Evolutionary conservation across 2,113 vertebrate genomes (phyloP).

Genomic region (Monopterus albus): DNA sequence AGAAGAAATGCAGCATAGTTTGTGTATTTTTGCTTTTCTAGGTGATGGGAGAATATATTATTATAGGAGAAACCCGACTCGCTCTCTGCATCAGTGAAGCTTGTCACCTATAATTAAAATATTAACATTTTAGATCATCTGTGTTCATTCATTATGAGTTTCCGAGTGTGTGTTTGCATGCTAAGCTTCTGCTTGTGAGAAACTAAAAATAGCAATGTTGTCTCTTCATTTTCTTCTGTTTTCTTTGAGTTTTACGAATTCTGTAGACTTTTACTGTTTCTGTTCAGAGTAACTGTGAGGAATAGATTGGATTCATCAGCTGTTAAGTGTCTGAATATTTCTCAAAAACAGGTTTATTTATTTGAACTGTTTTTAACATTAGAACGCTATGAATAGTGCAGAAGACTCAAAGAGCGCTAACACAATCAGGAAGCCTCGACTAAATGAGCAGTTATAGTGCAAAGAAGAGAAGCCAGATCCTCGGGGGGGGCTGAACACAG

Average conservation of each 20-base stretch:
- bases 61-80: conserved; percentile 1
- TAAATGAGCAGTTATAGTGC: too few relatives aligned
- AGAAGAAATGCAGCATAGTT: not conserved
- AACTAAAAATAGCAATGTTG: not conserved
- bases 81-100: not conserved
- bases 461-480: too few relatives aligned
- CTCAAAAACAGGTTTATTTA: too few relatives aligned
- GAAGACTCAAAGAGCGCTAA: too few relatives aligned
- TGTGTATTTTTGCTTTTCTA: not conserved
- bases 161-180: not conserved
- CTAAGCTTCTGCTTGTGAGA: not conserved
- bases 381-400: too few relatives aligned
- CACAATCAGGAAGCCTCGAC: too few relatives aligned
- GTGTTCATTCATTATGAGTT: conserved; percentile 6
- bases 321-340: too few relatives aligned
- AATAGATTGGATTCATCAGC: not conserved
- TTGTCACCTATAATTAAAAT: conserved; percentile 1
- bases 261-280: not conserved
- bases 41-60: not conserved
- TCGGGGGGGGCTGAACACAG: too few relatives aligned
- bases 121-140: conserved; percentile 2
- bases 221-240: not conserved
- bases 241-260: not conserved
- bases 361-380: too few relatives aligned
- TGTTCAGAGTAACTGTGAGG: not conserved